Base-by-base conservation (phyloP, 2,888 invertebrate species). In the Stenurella melanura region DNA sequence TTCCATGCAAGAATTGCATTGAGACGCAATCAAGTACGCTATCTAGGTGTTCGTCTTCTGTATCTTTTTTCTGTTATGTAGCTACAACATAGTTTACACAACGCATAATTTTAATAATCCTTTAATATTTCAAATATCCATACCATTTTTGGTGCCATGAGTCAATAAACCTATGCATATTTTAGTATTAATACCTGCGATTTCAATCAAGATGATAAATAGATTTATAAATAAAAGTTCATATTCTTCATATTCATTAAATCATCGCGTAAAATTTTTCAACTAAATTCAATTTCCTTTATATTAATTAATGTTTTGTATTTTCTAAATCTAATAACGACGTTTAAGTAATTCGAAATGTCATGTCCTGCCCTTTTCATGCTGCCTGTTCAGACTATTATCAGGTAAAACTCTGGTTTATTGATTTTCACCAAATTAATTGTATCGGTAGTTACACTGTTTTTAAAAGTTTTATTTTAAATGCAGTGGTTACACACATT, bases 281-380 rank as follows among this genome's bases (percentile, higher is more conserved):
- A 58, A 11, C 11, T 1, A 61, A 30, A 4, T 61, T 30, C 15
- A 61, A 30, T 61, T 61, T 61, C 26, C 61, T 12, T n/a, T 61
- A 17, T 19, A 26, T 21, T 30, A 61, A 21, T 21, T 26, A 61
- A 61, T 17, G 4, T 9, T 30, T 30, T 30, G 26, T 17, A 61
- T 71, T 73, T 76, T 73, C 57, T 72, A 30, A 21, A 78, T 38
- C 50, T 64, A 64, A 76, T 73, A 61, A 67, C 34, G 19, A 21
- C n/a, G 5, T 5, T 64, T 73, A 63, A 68, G 73, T 75, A 68
- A 75, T 68, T 72, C 67, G 68, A 75, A 77, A 77, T 74, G 73
- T 78, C 73, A 75, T 18, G 67, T 69, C 64, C 11, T 72, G 66
- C 71, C 71, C 77, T 74, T 76, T 77, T 58, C 71, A 61, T n/a